phyloP scores from a whole-genome alignment of 2,113 vertebrate species.

The Ictalurus punctatus region DNA sequence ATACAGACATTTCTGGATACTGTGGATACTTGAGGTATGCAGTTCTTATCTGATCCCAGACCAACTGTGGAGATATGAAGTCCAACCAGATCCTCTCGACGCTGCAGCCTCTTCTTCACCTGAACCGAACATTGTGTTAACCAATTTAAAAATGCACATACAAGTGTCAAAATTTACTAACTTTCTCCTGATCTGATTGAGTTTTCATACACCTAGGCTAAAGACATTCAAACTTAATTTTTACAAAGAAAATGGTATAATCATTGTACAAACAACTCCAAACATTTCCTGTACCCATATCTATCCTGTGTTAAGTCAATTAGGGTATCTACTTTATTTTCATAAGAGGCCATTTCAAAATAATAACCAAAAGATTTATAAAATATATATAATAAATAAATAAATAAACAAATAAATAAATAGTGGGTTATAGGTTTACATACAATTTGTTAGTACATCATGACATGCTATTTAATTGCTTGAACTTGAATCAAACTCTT shows the following conservation, averaged over 20 bases:
- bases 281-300: background rate
- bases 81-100: slow-evolving; percentile 84
- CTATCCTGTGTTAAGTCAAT: background rate
- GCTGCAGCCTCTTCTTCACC: slow-evolving; percentile 83
- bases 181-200: background rate
- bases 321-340: background rate
- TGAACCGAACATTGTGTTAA: slow-evolving; percentile 53
- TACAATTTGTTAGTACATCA: background rate
- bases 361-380: background rate
- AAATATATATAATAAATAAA: no score
- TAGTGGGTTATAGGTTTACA: background rate
- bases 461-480: background rate
- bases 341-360: background rate
- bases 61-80: slow-evolving; percentile 98
- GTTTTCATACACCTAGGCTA: background rate
- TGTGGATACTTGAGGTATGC: background rate
- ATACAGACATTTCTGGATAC: background rate
- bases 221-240: background rate
- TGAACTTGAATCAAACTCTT: background rate
- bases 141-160: background rate
- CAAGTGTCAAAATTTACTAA: background rate
- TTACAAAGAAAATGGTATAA: background rate
- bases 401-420: no score
- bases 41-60: slow-evolving; percentile 86
- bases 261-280: background rate